Evolutionary conservation across 2,797 vertebrate species (phyloP).

Genomic region (Eulemur coronatus): DNA sequence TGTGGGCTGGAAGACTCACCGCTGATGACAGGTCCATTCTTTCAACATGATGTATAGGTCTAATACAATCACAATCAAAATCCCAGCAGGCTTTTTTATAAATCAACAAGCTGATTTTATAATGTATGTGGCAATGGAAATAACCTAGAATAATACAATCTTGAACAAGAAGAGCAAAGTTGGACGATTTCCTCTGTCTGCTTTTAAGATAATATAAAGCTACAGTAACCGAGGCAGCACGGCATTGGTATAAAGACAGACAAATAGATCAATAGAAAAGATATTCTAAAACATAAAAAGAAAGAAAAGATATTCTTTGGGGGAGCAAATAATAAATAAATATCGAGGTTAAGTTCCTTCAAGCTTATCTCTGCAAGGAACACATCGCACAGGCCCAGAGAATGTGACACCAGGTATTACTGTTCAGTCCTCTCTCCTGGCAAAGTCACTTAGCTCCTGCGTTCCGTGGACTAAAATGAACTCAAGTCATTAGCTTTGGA

Average conservation of each 20-base stretch:
- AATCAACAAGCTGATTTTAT: background rate
- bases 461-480: background rate
- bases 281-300: background rate
- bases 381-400: background rate
- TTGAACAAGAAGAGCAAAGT: background rate
- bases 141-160: background rate
- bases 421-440: background rate
- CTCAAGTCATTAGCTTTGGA: background rate
- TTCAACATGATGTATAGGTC: background rate
- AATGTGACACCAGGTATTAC: background rate
- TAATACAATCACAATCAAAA: background rate
- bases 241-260: background rate
- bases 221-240: background rate
- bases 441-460: background rate
- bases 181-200: background rate
- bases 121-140: background rate
- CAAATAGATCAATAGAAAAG: background rate
- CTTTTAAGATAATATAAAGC: background rate
- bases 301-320: background rate
- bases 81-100: background rate
- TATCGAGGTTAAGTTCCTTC: background rate
- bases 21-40: background rate
- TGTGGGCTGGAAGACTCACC: background rate
- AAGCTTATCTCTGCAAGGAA: background rate
- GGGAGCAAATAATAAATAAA: background rate